These are phyloP conservation scores for Cephus sareptanus DNA, from an alignment of 2,888 invertebrate species.

Conservation along the genomic window DNA sequence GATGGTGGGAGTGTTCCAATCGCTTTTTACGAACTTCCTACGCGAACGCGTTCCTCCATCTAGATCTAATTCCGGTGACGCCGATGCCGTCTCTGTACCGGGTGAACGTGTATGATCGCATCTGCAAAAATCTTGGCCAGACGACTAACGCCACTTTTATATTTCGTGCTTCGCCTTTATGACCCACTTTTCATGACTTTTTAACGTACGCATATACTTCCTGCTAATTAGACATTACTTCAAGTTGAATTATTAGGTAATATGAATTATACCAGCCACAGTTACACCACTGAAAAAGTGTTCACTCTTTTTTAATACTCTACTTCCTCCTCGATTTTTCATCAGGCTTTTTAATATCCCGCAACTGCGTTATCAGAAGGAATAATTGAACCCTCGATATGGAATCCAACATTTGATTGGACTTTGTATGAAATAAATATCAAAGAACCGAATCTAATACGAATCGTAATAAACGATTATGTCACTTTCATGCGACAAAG, in stretches of 20 bases:
- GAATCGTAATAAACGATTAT: background rate
- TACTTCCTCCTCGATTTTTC: background rate
- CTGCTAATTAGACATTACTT: background rate
- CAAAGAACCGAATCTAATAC: background rate
- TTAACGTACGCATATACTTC: background rate
- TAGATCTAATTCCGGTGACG: conserved; percentile 33
- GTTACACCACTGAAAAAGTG: background rate
- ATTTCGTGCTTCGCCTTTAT: background rate
- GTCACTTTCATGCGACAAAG: too few species aligned
- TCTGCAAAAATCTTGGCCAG: conserved; percentile 22
- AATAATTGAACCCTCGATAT: background rate
- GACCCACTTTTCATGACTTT: background rate
- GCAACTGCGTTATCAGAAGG: background rate
- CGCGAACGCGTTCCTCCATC: conserved; percentile 26
- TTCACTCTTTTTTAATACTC: background rate
- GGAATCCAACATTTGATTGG: background rate
- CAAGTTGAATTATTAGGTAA: background rate
- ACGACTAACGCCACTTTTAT: background rate
- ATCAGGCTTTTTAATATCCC: background rate
- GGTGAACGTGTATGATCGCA: conserved; percentile 26
- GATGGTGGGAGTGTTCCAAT: background rate
- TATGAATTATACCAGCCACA: background rate
- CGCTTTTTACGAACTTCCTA: conserved; percentile 34
- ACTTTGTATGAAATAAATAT: background rate
- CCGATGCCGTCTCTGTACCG: conserved; percentile 6